A percentile compares a stretch with the other conserved stretches of the same genome.
phyloP scores from a whole-genome alignment of 2,797 vertebrate genomes.

The Telmatherina bonti region DNA sequence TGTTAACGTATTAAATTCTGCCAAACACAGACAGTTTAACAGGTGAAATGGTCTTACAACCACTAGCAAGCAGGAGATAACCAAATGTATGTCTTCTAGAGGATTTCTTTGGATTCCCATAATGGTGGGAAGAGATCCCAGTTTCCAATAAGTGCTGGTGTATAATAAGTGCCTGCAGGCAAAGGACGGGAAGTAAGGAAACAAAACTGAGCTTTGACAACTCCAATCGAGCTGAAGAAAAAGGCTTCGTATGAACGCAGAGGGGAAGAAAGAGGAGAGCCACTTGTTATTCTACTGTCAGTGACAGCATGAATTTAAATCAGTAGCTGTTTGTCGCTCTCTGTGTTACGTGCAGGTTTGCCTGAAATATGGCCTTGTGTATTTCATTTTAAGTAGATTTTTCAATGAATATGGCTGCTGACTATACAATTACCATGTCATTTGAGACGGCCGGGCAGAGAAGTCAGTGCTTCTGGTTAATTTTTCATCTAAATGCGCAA shows the following conservation, averaged over 20 bases:
- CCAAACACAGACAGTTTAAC: no score
- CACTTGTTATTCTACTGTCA: slow-evolving; percentile 33
- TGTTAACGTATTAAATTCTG: no score
- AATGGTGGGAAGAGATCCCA: slow-evolving; percentile 8
- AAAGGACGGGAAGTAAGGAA: slow-evolving; percentile 9
- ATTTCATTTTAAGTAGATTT: neutral
- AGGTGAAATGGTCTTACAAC: neutral
- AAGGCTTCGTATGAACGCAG: slow-evolving; percentile 24
- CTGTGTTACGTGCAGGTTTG: slow-evolving; percentile 1
- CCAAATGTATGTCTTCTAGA: neutral
- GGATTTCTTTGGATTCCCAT: slow-evolving; percentile 10
- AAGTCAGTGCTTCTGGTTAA: slow-evolving; percentile 17
- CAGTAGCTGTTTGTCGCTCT: slow-evolving; percentile 3
- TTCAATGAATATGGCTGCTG: slow-evolving; percentile 4
- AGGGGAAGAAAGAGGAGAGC: neutral
- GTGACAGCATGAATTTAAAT: slow-evolving; percentile 4
- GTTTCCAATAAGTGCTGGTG: slow-evolving; percentile 37
- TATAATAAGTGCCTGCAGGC: slow-evolving; percentile 51
- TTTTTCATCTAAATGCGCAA: slow-evolving; percentile 54
- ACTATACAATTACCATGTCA: slow-evolving; percentile 21
- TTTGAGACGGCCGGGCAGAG: slow-evolving; percentile 19
- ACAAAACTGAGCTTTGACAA: slow-evolving; percentile 43
- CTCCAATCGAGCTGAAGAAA: slow-evolving; percentile 47
- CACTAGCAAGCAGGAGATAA: neutral
- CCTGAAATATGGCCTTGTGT: neutral